phyloP scores from a whole-genome alignment of 2,113 vertebrate species.

The Sorex araneus region DNA sequence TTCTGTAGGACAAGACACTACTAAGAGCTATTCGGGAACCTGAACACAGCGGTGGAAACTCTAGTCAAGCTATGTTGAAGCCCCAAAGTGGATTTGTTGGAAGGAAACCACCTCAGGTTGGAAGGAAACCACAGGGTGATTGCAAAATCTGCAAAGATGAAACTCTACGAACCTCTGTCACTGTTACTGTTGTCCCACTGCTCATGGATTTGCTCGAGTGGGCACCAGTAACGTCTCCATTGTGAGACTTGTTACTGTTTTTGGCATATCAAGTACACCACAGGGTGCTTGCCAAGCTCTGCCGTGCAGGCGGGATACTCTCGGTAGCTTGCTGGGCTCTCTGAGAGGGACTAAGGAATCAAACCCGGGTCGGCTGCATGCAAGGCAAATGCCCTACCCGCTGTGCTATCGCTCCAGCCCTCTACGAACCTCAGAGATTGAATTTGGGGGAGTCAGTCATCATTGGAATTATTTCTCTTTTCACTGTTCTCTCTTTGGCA shows the following conservation, averaged over 20 bases:
- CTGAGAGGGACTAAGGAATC: too few species aligned
- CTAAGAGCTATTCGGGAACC: neutral
- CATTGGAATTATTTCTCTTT: neutral
- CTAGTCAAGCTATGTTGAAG: neutral
- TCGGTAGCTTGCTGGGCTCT: too few species aligned
- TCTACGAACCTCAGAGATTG: neutral
- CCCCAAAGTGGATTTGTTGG: neutral
- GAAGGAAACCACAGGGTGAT: neutral
- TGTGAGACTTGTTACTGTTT: too few species aligned
- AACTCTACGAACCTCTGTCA: neutral
- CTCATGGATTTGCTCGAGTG: too few species aligned
- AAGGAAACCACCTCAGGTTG: neutral
- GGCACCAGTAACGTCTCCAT: too few species aligned
- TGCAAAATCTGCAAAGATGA: neutral
- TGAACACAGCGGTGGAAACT: neutral
- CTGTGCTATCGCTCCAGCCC: too few species aligned
- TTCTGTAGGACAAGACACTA: neutral
- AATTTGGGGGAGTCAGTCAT: neutral
- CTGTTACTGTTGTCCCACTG: too few species aligned
- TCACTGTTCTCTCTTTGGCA: neutral
- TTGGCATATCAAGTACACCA: too few species aligned
- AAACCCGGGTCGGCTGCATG: too few species aligned
- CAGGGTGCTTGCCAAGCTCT: too few species aligned
- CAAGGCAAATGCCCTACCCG: too few species aligned
- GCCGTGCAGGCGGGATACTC: too few species aligned